phyloP scores from a whole-genome alignment of 2,888 invertebrate genomes.

The Drosophila histrio region DNA sequence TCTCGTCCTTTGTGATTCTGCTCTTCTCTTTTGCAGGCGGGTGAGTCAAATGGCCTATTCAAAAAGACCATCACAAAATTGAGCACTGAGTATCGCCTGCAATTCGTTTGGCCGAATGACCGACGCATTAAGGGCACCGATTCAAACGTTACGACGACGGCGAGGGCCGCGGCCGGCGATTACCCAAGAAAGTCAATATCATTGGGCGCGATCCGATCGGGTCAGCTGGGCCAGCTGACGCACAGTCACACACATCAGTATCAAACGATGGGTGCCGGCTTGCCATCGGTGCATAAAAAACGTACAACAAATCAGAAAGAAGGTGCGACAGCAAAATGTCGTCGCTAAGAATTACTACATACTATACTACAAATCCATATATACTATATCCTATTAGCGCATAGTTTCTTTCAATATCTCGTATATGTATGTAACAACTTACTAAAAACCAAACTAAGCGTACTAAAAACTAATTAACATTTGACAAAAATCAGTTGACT shows the following conservation, averaged over 20 bases:
- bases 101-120: conserved; percentile 93
- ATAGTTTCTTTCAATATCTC: conserved; percentile 75
- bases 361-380: conserved; percentile 38
- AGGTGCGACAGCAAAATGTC: conserved; percentile 85
- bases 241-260: conserved; percentile 76
- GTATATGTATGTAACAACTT: conserved; percentile 60
- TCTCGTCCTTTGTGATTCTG: conserved; percentile 72
- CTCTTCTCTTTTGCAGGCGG: conserved; percentile 85
- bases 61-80: conserved; percentile 89
- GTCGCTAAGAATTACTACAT: conserved; percentile 81
- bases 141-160: conserved; percentile 85
- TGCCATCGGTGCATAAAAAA: conserved; percentile 88
- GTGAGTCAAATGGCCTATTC: conserved; percentile 88
- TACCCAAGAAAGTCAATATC: conserved; percentile 93
- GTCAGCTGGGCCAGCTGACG: conserved; percentile 76
- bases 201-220: conserved; percentile 92
- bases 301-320: conserved; percentile 86
- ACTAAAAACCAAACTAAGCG: conserved; percentile 35
- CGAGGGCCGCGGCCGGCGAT: conserved; percentile 79
- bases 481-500: conserved; percentile 55
- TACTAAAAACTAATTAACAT: conserved; percentile 43
- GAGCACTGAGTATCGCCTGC: conserved; percentile 94
- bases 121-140: conserved; percentile 84
- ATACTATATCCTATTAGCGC: conserved; percentile 65
- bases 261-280: conserved; percentile 82